A percentile compares a stretch with the other conserved stretches of the same genome.
Evolutionary conservation across 2,888 invertebrate species (phyloP).

Genomic region (Philhelius pedissequus): DNA sequence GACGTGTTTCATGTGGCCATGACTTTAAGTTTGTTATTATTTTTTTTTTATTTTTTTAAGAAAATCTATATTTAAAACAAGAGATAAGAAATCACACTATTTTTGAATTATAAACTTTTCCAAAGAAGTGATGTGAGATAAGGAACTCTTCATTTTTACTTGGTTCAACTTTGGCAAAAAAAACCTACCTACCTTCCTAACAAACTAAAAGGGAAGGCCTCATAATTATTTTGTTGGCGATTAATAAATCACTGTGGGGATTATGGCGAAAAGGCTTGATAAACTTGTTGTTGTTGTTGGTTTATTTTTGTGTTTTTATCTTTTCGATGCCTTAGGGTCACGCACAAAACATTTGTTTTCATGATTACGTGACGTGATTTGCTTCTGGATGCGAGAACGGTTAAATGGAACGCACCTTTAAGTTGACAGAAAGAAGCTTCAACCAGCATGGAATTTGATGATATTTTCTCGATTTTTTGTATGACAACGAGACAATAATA

Average conservation of each 20-base stretch:
- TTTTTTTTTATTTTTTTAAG: conserved; percentile 9
- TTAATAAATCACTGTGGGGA: conserved; percentile 17
- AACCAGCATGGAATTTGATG: not conserved
- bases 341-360: conserved; percentile 23
- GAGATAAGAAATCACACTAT: conserved; percentile 5
- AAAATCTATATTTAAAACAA: not conserved
- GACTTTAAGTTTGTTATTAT: not conserved
- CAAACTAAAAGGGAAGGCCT: not conserved
- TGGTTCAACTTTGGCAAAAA: not conserved
- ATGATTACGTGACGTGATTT: conserved; percentile 27
- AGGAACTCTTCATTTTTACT: not conserved
- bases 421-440: not conserved
- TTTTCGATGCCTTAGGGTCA: conserved; percentile 8
- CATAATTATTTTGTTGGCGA: conserved; percentile 16
- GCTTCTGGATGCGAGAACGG: not conserved
- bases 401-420: conserved; percentile 1
- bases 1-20: conserved; percentile 18
- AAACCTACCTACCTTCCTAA: not conserved
- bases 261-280: conserved; percentile 13
- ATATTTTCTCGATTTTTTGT: not conserved
- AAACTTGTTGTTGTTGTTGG: not conserved
- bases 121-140: not conserved
- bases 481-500: not conserved
- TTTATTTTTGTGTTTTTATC: conserved; percentile 8
- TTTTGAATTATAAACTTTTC: not conserved